Conservation (phyloP, 2,888 invertebrate species). For the Muscina levida region DNA sequence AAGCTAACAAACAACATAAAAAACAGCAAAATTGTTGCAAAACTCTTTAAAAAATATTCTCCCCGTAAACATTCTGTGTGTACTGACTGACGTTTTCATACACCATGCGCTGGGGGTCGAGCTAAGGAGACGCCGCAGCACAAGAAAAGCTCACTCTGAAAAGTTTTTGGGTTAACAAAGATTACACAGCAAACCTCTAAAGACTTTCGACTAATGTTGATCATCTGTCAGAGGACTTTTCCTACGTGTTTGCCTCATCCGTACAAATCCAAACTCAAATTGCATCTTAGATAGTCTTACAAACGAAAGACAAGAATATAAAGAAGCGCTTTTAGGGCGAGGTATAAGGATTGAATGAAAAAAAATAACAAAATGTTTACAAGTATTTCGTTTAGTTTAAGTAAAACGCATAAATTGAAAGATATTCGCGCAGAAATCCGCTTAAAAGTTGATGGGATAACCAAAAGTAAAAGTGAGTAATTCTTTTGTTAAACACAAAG, state of each 20-base stretch:
- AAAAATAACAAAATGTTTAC: constrained; percentile 12
- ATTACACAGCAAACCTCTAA: constrained; percentile 63
- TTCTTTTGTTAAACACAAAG: background rate
- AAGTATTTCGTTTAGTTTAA: constrained; percentile 32
- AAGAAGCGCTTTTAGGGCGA: background rate
- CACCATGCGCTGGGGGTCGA: background rate
- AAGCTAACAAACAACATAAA: no score
- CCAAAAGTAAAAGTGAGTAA: background rate
- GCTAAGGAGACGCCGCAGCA: background rate
- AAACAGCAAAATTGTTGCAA: constrained; percentile 14
- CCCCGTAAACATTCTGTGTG: background rate
- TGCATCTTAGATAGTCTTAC: background rate
- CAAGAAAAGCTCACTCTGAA: background rate
- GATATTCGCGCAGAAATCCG: constrained; percentile 6
- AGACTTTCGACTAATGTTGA: constrained; percentile 61
- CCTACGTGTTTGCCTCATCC: background rate
- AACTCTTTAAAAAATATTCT: constrained; percentile 24
- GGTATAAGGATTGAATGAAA: background rate
- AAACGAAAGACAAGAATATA: background rate
- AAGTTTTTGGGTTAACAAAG: constrained; percentile 59
- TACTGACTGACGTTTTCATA: background rate
- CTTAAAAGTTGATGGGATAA: background rate
- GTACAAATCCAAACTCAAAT: constrained; percentile 7
- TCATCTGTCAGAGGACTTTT: constrained; percentile 57
- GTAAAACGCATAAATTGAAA: constrained; percentile 6